Evolutionary conservation across 2,888 invertebrate genomes (phyloP).

Genomic region (Diploptera punctata): DNA sequence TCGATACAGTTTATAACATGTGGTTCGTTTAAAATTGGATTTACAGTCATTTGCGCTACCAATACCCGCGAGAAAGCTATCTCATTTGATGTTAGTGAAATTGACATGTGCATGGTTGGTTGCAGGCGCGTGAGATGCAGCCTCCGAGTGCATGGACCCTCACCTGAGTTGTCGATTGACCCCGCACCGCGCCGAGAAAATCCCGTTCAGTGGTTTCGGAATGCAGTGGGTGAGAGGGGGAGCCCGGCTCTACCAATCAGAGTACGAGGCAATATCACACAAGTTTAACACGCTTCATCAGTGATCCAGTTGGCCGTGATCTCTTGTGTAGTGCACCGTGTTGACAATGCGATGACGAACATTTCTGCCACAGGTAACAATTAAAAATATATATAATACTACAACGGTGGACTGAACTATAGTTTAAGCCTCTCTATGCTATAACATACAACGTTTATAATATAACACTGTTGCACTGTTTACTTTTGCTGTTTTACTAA

Average conservation of each 20-base stretch:
- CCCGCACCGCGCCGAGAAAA: background rate
- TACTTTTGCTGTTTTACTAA: background rate
- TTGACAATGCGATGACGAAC: constrained; percentile 14
- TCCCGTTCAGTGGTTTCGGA: constrained; percentile 6
- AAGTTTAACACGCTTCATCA: constrained; percentile 16
- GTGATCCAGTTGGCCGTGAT: background rate
- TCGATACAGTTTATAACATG: no score
- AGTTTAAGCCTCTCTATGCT: no score
- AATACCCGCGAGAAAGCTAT: no score
- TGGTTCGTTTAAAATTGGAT: no score
- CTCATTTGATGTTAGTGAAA: no score
- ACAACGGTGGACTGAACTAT: no score
- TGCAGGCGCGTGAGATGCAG: no score
- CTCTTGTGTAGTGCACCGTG: background rate
- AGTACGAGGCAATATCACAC: background rate
- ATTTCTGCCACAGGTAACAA: background rate
- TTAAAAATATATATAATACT: no score
- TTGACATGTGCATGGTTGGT: no score
- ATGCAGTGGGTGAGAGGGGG: background rate
- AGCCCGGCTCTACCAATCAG: background rate
- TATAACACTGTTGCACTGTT: background rate
- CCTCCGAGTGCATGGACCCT: background rate
- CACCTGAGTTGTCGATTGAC: background rate
- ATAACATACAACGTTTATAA: background rate
- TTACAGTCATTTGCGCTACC: no score